Base-by-base conservation (phyloP, 2,888 invertebrate genomes). In the Eledona agricola region DNA sequence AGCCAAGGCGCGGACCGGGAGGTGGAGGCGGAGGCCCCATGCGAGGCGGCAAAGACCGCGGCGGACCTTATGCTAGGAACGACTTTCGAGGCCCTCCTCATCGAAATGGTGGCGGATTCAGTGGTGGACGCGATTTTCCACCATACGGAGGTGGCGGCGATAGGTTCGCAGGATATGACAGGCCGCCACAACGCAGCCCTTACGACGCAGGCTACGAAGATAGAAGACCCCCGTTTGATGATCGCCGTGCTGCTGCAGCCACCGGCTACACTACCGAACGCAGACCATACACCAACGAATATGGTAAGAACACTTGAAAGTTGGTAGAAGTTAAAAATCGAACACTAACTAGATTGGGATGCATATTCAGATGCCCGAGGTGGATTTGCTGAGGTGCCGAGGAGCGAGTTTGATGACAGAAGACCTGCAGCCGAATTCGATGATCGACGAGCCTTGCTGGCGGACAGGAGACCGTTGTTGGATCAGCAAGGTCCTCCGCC, bases 1-100 rank as follows among this genome's bases (percentile, higher is more conserved):
- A 90, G 74, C 87, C 88, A 53, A 82, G 85, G 29, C 81, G 83
- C 0, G 78, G 79, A 51, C 80, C 83, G 31, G 79, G 79, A 6
- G 80, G 81, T 7, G 79, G 80, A 4, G 77, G 78, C 9, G 77
- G 75, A 20, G 80, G 74, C 47, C 79, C 70, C 67, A 80, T 81
- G 79, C 77, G 81, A 51, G 81, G 81, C 28, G 80, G 81, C 56
- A 76, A 79, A 67, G 79, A 73, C 38, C 67, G 75, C 13, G 71
- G 72, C 2, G 75, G 73, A 0, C 74, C 76, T 0, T 76, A 75
- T 59, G 66, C 49, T 1, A 25, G 54, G 4, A 37, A 29, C 51
- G 68, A 59, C 55, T 66, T 56, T 55, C 58, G 56, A 28, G 71
- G 58, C 40, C 60, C 60, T 5, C 61, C 61, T 7, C 51, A 55